Evolutionary conservation across 2,888 invertebrate species (phyloP).

Genomic region (Alcis repandata): DNA sequence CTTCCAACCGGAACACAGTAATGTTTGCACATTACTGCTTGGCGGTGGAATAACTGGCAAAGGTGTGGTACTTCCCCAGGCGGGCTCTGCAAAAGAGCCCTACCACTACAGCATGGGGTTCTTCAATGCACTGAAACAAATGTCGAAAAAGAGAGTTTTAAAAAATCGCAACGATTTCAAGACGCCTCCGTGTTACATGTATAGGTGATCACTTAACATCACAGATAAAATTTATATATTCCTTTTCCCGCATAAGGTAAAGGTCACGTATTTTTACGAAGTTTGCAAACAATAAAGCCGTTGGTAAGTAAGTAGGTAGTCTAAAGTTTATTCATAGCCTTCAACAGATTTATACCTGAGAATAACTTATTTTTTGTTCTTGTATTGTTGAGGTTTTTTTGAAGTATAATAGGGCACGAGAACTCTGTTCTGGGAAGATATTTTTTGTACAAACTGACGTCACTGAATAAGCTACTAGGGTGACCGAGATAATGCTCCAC

Average conservation of each 20-base stretch:
- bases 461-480: not conserved
- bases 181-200: not conserved
- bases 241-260: not conserved
- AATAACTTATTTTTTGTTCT: constrained; percentile 7
- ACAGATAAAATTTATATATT: constrained; percentile 4
- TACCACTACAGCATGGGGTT: too few relatives aligned
- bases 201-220: too few relatives aligned
- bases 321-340: not conserved
- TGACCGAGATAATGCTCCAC: too few relatives aligned
- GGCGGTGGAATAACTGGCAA: too few relatives aligned
- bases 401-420: constrained; percentile 1
- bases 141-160: too few relatives aligned
- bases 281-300: constrained; percentile 12
- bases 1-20: too few relatives aligned
- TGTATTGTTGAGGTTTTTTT: constrained; percentile 9
- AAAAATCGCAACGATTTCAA: too few relatives aligned
- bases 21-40: too few relatives aligned
- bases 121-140: too few relatives aligned
- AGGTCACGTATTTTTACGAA: constrained; percentile 10
- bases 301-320: not conserved
- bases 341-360: constrained; percentile 1
- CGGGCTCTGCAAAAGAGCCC: too few relatives aligned
- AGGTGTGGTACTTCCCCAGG: too few relatives aligned
- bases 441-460: not conserved
- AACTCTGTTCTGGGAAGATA: not conserved